Evolutionary conservation across 2,113 vertebrate genomes (phyloP), one percentile per base, ranked within the genome.

Genomic region (Zootoca vivipara): DNA sequence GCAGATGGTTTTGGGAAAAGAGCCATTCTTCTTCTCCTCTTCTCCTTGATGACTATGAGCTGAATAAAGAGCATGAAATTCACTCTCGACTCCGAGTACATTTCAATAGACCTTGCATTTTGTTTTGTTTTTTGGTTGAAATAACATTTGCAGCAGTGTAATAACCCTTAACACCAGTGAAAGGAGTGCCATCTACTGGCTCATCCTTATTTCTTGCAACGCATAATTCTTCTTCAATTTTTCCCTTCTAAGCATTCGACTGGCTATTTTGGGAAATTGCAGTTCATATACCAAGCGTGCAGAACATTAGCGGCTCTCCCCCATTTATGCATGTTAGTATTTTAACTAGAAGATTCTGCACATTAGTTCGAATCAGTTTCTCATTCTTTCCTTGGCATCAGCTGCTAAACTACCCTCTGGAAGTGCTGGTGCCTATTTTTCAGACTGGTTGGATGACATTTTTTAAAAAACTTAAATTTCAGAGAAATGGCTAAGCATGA

Each of bases 121-220:
- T 28, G 15, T 79, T 79, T 56, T 73, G 40, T 40, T 46, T 46
- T 56, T 70, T 8, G 8, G 30, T 85, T 88, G 72, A 40, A 89
- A 42, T 24, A 2, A 8, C 10, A 26, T 62, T 22, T 70, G 28
- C 35, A 40, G 16, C 33, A 87, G 13, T 35, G 22, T 40, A 73
- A 62, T 40, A 79, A n/a, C 5, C 2, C 38, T 22, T 15, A 24
- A 30, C 62, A 67, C 8, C 5, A 38, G 2, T 5, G 58, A 1
- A 85, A 1, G 7, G 80, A 85, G 3, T 89, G 77, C 75, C 52
- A 87, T 85, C 85, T 85, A 13, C 83, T 89, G 52, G 10, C 12
- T 84, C 90, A 56, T 22, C 83, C 69, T 30, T 69, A 0, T 89
- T 64, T 92, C 82, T 89, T 89, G 35, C 85, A 92, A 92, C 30